These are phyloP conservation scores for Ceryle rudis DNA, from an alignment of 2,797 vertebrate species.

Conservation along the genomic window DNA sequence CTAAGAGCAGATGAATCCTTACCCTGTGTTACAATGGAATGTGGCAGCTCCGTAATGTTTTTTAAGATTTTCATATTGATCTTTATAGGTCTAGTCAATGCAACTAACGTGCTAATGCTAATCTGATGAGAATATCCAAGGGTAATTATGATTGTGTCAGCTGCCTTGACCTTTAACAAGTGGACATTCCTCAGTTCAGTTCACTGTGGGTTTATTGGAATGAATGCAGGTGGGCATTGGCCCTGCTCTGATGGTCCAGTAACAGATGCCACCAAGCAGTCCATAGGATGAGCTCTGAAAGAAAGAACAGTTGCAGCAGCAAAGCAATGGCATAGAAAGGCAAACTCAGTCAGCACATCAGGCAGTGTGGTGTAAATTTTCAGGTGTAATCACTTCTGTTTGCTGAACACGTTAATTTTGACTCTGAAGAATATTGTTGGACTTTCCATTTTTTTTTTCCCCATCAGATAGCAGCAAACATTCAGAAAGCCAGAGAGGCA, in stretches of 20 bases:
- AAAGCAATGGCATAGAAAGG: not conserved
- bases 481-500: not conserved
- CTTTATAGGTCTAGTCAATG: not conserved
- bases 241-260: not conserved
- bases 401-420: not conserved
- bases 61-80: not conserved
- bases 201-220: not conserved
- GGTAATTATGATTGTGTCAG: not conserved
- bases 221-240: no score
- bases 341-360: not conserved
- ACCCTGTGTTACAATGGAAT: not conserved
- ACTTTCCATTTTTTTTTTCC: not conserved
- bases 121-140: not conserved
- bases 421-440: not conserved
- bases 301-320: not conserved
- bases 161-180: not conserved
- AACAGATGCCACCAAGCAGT: fast-evolving
- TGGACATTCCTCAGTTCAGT: not conserved
- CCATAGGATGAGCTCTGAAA: not conserved
- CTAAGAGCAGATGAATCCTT: not conserved
- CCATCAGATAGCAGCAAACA: not conserved
- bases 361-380: fast-evolving
- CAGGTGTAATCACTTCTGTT: not conserved
- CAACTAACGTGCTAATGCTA: not conserved
- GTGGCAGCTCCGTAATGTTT: not conserved